phyloP scores from a whole-genome alignment of 35 echinoderm and acorn worm genomes.

The Ptychodera flava region DNA sequence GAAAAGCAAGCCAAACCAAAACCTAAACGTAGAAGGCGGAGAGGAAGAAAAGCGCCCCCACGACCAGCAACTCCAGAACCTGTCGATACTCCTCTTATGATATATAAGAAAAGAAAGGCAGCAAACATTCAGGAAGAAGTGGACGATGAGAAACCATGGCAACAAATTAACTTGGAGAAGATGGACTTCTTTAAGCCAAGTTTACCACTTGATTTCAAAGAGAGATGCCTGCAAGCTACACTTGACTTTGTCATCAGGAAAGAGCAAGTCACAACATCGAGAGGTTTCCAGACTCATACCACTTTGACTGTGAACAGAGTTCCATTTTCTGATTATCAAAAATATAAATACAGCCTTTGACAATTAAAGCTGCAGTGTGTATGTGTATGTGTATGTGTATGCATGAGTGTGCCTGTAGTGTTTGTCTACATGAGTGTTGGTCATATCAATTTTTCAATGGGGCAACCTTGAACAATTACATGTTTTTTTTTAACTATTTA shows the following conservation, averaged over 20 bases:
- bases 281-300: conserved; percentile 43
- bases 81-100: background rate
- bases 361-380: no score
- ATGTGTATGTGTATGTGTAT: no score
- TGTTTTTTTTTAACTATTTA: no score
- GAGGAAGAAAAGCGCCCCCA: background rate
- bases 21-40: background rate
- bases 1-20: background rate
- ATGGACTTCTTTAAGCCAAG: conserved; percentile 30
- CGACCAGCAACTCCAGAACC: background rate
- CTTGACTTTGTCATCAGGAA: conserved; percentile 58
- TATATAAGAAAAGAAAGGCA: background rate
- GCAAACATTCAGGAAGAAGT: background rate
- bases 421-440: no score
- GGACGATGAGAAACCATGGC: background rate
- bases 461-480: no score
- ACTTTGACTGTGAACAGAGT: conserved; percentile 54
- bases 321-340: no score
- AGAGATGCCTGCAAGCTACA: conserved; percentile 26
- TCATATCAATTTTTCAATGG: no score
- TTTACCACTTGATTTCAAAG: conserved; percentile 29
- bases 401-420: no score
- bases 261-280: conserved; percentile 47
- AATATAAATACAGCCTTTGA: no score
- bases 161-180: background rate